Evolutionary conservation across 2,113 vertebrate species (phyloP), one percentile per base, ranked within the genome.

Genomic region (Crypturellus undulatus): DNA sequence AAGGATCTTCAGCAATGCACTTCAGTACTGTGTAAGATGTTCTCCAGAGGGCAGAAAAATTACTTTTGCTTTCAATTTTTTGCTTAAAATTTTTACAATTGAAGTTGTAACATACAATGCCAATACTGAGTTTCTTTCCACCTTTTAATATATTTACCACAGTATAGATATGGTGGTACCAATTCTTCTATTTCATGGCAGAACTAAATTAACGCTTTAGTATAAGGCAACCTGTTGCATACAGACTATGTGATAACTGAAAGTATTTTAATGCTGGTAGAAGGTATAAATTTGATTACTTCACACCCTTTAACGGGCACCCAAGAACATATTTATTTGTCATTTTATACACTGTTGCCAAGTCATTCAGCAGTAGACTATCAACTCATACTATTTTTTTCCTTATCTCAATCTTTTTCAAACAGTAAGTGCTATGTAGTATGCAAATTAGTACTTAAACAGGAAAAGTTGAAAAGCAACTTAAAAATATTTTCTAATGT

Each of bases 271-370:
- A 49, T 56, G 13, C 40, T 28, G 60, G 13, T 76, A 51, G 51
- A 26, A 90, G 59, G 45, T 87, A 40, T 3, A 32, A 2, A 84
- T 78, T 22, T 47, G 8, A 64, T 18, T 30, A 85, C 15, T 19
- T 21, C 34, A 25, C 3, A 42, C 0, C 8, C 21, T 12, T 71
- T 1, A 8, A 20, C 45, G 9, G 34, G 22, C 36, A 56, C 12
- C 28, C 28, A 18, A 4, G 3, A 83, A 86, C 9, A 79, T 3
- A 56, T 9, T 56, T 36, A n/a, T 13, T 6, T 24, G 34, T 26
- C 45, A 70, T 7, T 42, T 34, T 36, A 32, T 15, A 30, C 71
- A 45, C 0, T 1, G 18, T 8, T 5, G n/a, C 3, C 58, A 77
- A 77, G 7, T 28, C 76, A 72, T 18, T 64, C 45, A 14, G 2